These are phyloP conservation scores for Ictidomys tridecemlineatus DNA, from an alignment of 2,113 vertebrate species.

Conservation along the genomic window DNA sequence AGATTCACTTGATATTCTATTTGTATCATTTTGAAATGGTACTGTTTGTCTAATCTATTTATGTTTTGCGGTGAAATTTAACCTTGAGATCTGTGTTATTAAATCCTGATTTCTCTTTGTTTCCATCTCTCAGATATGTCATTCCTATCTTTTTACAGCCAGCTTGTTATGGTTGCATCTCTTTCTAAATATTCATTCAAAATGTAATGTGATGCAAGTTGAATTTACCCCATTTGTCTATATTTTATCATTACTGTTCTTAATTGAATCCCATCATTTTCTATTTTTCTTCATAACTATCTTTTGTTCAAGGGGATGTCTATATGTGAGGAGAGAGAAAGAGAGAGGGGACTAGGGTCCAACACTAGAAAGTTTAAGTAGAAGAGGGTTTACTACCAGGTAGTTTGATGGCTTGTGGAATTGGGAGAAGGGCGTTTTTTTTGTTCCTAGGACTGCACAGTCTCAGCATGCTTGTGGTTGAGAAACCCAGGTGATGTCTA, in stretches of 20 bases:
- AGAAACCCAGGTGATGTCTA: background rate
- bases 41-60: background rate
- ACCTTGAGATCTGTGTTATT: background rate
- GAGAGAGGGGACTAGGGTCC: background rate
- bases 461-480: background rate
- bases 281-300: background rate
- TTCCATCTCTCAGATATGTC: background rate
- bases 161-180: background rate
- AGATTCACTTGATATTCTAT: background rate
- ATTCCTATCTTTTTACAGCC: background rate
- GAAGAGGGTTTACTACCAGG: background rate
- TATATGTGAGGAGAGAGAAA: constrained; percentile 1
- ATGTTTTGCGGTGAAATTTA: constrained; percentile 3
- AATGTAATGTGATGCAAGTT: background rate
- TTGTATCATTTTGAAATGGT: constrained; percentile 18
- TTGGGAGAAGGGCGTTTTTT: background rate
- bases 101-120: background rate
- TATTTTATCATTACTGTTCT: background rate
- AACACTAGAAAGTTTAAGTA: background rate
- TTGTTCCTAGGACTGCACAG: background rate
- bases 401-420: background rate
- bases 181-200: background rate
- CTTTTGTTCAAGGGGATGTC: background rate
- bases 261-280: constrained; percentile 1
- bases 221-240: background rate